A percentile compares a stretch with the other conserved stretches of the same genome.
These are phyloP conservation scores for Brevimyrus niger DNA, from an alignment of 2,113 vertebrate species.

Conservation along the genomic window DNA sequence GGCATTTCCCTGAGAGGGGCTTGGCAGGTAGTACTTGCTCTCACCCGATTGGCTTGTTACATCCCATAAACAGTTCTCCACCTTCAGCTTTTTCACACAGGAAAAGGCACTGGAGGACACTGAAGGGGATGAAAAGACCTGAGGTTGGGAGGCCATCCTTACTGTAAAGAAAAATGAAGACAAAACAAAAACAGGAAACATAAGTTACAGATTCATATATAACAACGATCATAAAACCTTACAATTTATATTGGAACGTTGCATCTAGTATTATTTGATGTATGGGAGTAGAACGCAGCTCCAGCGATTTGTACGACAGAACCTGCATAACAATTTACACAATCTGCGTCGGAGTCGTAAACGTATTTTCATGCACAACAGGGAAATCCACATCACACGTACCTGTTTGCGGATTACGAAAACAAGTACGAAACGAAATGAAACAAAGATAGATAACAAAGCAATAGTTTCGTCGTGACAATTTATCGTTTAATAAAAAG, in stretches of 20 bases:
- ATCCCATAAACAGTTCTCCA: slow-evolving; percentile 88
- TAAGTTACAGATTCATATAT: neutral
- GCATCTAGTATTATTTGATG: neutral
- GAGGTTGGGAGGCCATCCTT: slow-evolving; percentile 96
- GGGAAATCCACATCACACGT: neutral
- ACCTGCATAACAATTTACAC: neutral
- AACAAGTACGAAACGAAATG: neutral
- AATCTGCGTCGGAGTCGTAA: neutral
- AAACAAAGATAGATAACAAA: neutral
- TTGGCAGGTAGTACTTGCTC: slow-evolving; percentile 79
- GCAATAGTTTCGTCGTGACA: neutral
- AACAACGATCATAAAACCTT: neutral
- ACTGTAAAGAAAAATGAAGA: neutral
- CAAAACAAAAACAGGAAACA: neutral
- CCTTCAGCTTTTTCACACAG: slow-evolving; percentile 93
- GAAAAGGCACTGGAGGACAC: slow-evolving; percentile 95
- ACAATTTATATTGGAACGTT: neutral
- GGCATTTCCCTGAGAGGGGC: slow-evolving; percentile 66
- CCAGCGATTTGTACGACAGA: neutral
- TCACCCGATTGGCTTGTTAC: slow-evolving; percentile 76
- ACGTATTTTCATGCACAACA: neutral
- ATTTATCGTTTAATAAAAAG: neutral
- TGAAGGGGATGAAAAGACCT: slow-evolving; percentile 92
- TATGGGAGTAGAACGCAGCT: neutral
- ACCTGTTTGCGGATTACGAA: neutral